Conservation (phyloP, 2,888 invertebrate species). For the Xylophagus ater region DNA sequence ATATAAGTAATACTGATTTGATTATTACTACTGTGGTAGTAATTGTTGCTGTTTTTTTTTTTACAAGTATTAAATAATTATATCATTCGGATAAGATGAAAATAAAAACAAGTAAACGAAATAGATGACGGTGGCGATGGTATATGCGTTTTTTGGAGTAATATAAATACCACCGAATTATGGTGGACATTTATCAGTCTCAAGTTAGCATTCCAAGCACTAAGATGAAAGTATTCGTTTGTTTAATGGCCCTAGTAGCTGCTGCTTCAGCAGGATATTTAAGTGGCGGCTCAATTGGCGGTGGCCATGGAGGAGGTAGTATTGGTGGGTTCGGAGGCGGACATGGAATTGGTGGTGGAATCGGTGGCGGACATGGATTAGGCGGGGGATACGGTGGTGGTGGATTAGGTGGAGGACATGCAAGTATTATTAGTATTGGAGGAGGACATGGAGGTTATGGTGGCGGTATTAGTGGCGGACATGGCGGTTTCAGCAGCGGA, state of each 20-base stretch:
- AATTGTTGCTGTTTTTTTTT: too few relatives aligned
- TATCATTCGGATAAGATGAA: too few relatives aligned
- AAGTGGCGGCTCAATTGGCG: slow-evolving; percentile 4
- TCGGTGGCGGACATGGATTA: background rate
- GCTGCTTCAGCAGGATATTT: slow-evolving; percentile 10
- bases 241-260: slow-evolving; percentile 10
- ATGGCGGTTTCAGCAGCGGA: background rate
- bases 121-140: too few relatives aligned
- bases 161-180: too few relatives aligned
- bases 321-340: slow-evolving; percentile 2
- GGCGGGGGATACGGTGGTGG: slow-evolving; percentile 8
- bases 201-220: too few relatives aligned
- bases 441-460: background rate
- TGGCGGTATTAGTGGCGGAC: slow-evolving; percentile 1
- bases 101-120: too few relatives aligned
- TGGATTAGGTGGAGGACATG: background rate
- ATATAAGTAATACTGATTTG: too few relatives aligned
- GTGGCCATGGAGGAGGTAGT: slow-evolving; percentile 7
- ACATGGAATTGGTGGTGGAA: background rate
- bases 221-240: slow-evolving; percentile 12
- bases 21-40: too few relatives aligned
- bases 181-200: too few relatives aligned
- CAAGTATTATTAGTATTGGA: background rate
- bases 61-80: too few relatives aligned
- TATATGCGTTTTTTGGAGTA: too few relatives aligned